These are phyloP conservation scores for Petrocephalus zakoni DNA, from an alignment of 2,113 vertebrate species.

Conservation along the genomic window DNA sequence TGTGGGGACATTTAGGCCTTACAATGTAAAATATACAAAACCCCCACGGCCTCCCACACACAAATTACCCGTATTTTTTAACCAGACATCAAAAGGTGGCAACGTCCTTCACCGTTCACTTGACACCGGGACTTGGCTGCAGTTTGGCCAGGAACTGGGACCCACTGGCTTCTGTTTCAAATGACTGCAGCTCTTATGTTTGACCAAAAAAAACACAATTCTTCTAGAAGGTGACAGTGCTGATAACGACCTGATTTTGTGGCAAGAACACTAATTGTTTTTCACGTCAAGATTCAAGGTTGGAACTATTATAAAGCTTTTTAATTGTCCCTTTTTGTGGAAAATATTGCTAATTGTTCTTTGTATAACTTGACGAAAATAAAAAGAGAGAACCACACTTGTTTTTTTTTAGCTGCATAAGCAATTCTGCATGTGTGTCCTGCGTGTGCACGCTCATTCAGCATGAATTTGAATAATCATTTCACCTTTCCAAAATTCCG, in stretches of 20 bases:
- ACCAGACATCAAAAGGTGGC: background rate
- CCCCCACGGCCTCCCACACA: background rate
- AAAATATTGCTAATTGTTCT: slow-evolving; percentile 40
- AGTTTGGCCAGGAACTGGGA: background rate
- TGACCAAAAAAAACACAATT: background rate
- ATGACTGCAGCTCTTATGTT: background rate
- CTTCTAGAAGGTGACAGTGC: slow-evolving; percentile 1
- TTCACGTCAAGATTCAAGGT: slow-evolving; percentile 13
- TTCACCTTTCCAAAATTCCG: background rate
- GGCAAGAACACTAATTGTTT: slow-evolving; percentile 24
- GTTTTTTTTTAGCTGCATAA: background rate
- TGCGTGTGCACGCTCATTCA: background rate
- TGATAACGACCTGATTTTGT: slow-evolving; percentile 27
- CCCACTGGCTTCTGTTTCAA: background rate
- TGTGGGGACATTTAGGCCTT: background rate
- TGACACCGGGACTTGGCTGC: background rate
- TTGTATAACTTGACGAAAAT: slow-evolving; percentile 47
- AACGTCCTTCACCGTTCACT: background rate
- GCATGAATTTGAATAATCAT: background rate
- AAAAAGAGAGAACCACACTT: slow-evolving; percentile 30
- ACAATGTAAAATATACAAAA: background rate
- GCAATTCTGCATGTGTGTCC: slow-evolving; percentile 9
- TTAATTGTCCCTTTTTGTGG: slow-evolving; percentile 38
- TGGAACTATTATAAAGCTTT: slow-evolving; percentile 33
- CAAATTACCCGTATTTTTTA: background rate